Evolutionary conservation across 1,140 invertebrate species (phyloP).

Genomic region (Zaprionus camerounensis): DNA sequence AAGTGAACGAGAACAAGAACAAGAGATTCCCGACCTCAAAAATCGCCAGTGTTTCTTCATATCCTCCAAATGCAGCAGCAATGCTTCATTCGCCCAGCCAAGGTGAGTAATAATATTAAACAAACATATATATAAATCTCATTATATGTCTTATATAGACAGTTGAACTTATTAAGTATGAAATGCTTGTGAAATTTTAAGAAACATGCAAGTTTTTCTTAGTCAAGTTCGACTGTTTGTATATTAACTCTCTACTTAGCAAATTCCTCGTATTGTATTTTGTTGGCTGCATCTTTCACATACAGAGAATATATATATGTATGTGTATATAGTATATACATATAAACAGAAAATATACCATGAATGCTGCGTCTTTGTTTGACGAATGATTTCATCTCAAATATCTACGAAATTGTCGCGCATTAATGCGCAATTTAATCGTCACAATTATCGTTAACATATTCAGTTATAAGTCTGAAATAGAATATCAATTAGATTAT

Average conservation of each 20-base stretch:
- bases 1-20: conserved; percentile 13
- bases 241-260: not conserved
- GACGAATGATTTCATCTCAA: not conserved
- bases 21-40: conserved; percentile 21
- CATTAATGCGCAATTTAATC: conserved; percentile 41
- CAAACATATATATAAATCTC: conserved; percentile 1
- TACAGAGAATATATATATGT: not conserved
- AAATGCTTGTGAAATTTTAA: not conserved
- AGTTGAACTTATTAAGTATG: not conserved
- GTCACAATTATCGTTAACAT: conserved; percentile 25
- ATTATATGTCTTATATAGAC: not conserved
- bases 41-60: conserved; percentile 5
- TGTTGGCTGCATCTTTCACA: not conserved
- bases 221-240: not conserved
- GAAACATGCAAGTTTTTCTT: not conserved
- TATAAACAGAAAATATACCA: not conserved
- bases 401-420: not conserved
- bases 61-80: conserved; percentile 45
- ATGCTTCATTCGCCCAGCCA: conserved; percentile 39
- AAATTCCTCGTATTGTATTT: conserved; percentile 1
- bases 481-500: conserved; percentile 21
- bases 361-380: conserved; percentile 13
- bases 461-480: conserved; percentile 13
- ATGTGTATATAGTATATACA: not conserved
- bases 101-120: conserved; percentile 63